phyloP scores from a whole-genome alignment of 2,113 vertebrate genomes.

The Peromyscus maniculatus region DNA sequence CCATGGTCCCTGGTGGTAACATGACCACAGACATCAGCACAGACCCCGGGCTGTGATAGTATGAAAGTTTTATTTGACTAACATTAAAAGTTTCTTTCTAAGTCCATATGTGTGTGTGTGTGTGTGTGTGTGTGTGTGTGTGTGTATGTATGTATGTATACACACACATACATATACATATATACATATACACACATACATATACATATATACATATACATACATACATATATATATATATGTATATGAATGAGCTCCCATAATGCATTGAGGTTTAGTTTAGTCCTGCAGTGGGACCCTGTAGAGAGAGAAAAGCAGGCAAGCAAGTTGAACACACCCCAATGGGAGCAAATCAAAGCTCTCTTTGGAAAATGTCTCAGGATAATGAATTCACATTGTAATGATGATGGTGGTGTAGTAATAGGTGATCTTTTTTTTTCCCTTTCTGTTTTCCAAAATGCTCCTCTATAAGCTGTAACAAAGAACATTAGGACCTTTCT shows the following conservation, averaged over 20 bases:
- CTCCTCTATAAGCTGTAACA: not conserved
- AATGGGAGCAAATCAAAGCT: not conserved
- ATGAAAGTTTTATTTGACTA: not conserved
- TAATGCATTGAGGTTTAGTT: not conserved
- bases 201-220: no score
- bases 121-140: no score
- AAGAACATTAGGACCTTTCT: not conserved
- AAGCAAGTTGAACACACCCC: not conserved
- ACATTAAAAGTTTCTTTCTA: not conserved
- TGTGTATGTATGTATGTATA: no score
- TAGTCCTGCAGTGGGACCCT: not conserved
- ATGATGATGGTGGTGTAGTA: not conserved
- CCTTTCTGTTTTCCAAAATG: not conserved
- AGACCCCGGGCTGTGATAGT: not conserved
- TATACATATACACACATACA: no score
- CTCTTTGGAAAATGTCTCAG: not conserved
- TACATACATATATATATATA: no score
- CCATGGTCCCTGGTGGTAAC: not conserved
- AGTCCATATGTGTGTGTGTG: not conserved
- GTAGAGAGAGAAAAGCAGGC: not conserved
- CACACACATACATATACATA: no score
- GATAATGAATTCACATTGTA: not conserved
- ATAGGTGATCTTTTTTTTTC: not conserved
- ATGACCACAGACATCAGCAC: not conserved
- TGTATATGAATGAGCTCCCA: not conserved